A percentile compares a stretch with the other conserved stretches of the same genome.
These are phyloP conservation scores for Lysiphlebus fabarum DNA, from an alignment of 1,140 invertebrate species.

Conservation along the genomic window DNA sequence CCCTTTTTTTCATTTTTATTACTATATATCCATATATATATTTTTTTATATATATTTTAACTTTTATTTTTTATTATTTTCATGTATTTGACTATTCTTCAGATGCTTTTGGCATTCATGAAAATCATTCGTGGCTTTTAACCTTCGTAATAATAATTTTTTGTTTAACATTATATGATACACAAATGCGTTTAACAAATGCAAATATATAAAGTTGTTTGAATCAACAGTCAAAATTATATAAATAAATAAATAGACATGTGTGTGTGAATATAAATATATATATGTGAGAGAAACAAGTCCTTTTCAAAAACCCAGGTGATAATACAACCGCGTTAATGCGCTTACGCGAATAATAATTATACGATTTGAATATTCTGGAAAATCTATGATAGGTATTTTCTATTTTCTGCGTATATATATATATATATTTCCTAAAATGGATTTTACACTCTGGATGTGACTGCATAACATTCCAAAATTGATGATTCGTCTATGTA, in stretches of 20 bases:
- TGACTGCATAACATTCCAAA: constrained; percentile 7
- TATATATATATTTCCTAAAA: neutral
- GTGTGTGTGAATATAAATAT: too few relatives aligned
- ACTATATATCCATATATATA: constrained; percentile 31
- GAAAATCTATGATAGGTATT: constrained; percentile 17
- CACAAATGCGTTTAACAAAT: too few relatives aligned
- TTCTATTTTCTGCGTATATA: neutral
- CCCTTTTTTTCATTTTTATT: constrained; percentile 24
- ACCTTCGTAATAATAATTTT: too few relatives aligned
- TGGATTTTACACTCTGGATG: neutral
- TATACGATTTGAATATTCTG: constrained; percentile 24
- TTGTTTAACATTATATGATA: too few relatives aligned
- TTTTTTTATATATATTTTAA: constrained; percentile 6
- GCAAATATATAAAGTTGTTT: too few relatives aligned
- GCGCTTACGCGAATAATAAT: constrained; percentile 22
- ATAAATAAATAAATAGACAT: too few relatives aligned
- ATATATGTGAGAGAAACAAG: neutral
- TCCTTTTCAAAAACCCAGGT: neutral
- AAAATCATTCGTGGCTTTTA: too few relatives aligned
- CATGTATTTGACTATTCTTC: too few relatives aligned
- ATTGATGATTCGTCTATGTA: constrained; percentile 6
- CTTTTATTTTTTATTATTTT: neutral
- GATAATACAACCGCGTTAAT: constrained; percentile 24
- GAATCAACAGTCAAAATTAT: too few relatives aligned
- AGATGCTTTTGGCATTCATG: too few relatives aligned